Evolutionary conservation across 2,797 vertebrate genomes (phyloP).

Genomic region (Falco concolor): DNA sequence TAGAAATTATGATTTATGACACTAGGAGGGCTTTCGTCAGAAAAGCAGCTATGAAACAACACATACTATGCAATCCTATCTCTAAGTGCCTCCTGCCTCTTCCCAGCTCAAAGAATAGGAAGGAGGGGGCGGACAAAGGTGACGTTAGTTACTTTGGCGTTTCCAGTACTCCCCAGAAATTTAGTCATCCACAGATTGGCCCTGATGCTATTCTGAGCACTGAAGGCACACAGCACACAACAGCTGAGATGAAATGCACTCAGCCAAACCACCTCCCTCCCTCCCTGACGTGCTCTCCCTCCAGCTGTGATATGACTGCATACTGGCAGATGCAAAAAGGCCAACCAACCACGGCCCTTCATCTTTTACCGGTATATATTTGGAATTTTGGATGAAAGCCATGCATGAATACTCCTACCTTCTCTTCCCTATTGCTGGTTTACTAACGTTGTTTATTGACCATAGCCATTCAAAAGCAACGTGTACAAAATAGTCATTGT

Average conservation of each 20-base stretch:
- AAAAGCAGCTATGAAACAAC: background rate
- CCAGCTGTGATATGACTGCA: background rate
- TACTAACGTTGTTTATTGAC: rapidly evolving
- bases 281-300: background rate
- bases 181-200: background rate
- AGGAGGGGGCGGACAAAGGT: background rate
- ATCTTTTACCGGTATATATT: rapidly evolving
- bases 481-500: background rate
- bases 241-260: background rate
- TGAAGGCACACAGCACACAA: background rate
- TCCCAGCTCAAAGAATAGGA: background rate
- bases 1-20: background rate
- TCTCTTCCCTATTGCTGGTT: background rate
- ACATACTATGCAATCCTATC: background rate
- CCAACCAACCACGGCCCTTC: rapidly evolving
- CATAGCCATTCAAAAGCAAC: background rate
- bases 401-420: rapidly evolving
- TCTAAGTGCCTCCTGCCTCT: background rate
- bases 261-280: background rate
- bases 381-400: background rate
- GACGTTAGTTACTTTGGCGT: background rate
- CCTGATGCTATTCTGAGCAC: background rate
- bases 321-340: background rate
- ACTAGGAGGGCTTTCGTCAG: background rate
- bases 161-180: background rate